Percentiles rank a stretch among this genome's conserved stretches.
These are phyloP conservation scores for Danaus plexippus DNA, from an alignment of 1,140 invertebrate genomes.

Conservation along the genomic window DNA sequence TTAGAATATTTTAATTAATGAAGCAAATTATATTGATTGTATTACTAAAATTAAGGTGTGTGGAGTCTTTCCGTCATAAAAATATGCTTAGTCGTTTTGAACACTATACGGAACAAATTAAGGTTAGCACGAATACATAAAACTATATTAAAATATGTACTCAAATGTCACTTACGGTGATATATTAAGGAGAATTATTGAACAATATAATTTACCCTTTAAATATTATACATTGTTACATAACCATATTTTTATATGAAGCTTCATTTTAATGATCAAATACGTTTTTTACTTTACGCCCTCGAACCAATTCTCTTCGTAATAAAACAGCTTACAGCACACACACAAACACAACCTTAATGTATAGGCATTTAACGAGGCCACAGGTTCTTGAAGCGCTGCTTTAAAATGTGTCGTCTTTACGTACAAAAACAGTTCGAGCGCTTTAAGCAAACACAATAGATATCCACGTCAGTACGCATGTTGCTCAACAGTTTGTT, in stretches of 20 bases:
- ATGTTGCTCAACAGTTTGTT: no score
- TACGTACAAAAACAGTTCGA: slow-evolving; percentile 2
- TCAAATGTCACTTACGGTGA: no score
- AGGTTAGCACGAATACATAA: no score
- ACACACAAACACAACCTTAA: slow-evolving; percentile 20
- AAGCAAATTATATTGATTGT: no score
- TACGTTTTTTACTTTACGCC: slow-evolving; percentile 23
- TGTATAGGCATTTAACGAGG: slow-evolving; percentile 15
- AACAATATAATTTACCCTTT: no score
- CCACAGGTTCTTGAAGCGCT: slow-evolving; percentile 15
- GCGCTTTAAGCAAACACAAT: slow-evolving; percentile 11
- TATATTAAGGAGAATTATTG: no score
- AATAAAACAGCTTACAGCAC: slow-evolving; percentile 15
- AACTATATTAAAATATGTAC: no score
- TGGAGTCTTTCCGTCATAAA: no score
- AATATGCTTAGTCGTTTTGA: no score
- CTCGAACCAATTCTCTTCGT: slow-evolving; percentile 28
- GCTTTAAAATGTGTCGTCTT: background rate
- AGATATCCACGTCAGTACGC: slow-evolving; percentile 1
- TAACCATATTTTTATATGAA: slow-evolving; percentile 23
- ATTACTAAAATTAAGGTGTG: no score
- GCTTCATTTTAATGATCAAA: slow-evolving; percentile 32
- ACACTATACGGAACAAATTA: no score
- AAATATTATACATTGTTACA: background rate
- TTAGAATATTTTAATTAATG: no score